phyloP scores from a whole-genome alignment of 2,888 invertebrate species.

The Plebejus argus region DNA sequence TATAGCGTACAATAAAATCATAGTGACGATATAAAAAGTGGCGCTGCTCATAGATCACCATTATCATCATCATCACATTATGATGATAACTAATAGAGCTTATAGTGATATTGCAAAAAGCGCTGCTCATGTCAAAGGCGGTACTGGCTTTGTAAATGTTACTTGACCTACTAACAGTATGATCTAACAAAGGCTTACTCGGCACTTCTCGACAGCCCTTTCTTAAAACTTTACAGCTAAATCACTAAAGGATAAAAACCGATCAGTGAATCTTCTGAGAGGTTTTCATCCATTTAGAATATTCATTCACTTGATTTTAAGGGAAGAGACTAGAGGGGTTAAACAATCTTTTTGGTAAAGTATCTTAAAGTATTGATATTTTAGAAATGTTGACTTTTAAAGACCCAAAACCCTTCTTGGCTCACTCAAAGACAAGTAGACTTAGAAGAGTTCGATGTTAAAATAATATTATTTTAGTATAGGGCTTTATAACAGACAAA shows the following conservation, averaged over 20 bases:
- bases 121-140: constrained; percentile 1
- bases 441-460: too few species aligned
- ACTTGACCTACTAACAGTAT: constrained; percentile 2
- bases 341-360: neutral
- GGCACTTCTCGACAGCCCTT: constrained; percentile 1
- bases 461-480: too few species aligned
- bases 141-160: constrained; percentile 10
- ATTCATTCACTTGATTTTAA: neutral
- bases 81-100: too few species aligned
- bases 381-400: too few species aligned
- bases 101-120: neutral
- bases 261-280: neutral
- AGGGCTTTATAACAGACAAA: neutral
- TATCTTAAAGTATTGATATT: neutral
- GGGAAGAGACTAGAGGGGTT: neutral
- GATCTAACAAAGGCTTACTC: constrained; percentile 16
- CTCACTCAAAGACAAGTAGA: too few species aligned
- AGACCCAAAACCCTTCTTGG: too few species aligned
- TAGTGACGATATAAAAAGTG: too few species aligned
- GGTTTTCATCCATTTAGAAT: neutral
- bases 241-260: neutral
- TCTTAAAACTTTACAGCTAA: neutral
- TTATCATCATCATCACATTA: too few species aligned
- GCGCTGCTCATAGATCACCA: too few species aligned
- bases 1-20: too few species aligned